phyloP scores from a whole-genome alignment of 2,113 vertebrate species.

The Clarias batrachus region DNA sequence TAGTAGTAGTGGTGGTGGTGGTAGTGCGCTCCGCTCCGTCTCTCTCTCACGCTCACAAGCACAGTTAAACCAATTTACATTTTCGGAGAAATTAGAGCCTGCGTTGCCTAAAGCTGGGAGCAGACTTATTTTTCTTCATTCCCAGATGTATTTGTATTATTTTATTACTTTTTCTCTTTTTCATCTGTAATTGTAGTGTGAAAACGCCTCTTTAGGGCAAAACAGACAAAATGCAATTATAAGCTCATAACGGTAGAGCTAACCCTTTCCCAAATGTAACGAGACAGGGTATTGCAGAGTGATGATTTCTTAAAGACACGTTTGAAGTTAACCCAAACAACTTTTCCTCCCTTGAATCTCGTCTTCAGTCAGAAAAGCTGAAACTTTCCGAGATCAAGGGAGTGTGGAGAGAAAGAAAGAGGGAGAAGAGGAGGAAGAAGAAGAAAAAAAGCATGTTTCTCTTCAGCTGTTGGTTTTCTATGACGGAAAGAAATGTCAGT shows the following conservation, averaged over 20 bases:
- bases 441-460: not conserved
- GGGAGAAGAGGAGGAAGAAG: no score
- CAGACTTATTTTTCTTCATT: conserved; percentile 35
- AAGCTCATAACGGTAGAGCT: conserved; percentile 38
- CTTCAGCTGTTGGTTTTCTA: not conserved
- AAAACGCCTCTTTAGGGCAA: conserved; percentile 51
- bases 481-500: not conserved
- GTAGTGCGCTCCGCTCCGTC: conserved; percentile 14
- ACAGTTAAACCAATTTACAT: conserved; percentile 51
- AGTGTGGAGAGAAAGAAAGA: not conserved
- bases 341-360: conserved; percentile 5
- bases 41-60: conserved; percentile 4
- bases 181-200: conserved; percentile 49
- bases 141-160: conserved; percentile 29
- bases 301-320: conserved; percentile 18
- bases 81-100: conserved; percentile 52
- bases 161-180: conserved; percentile 48
- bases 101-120: conserved; percentile 43
- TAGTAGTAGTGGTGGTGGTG: no score
- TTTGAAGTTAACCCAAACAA: conserved; percentile 30
- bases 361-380: not conserved
- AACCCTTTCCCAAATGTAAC: conserved; percentile 38
- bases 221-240: conserved; percentile 55
- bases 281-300: conserved; percentile 21
- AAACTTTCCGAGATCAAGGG: not conserved